These are phyloP conservation scores for Aphelocoma californica DNA, from an alignment of 2,797 vertebrate genomes.

Conservation along the genomic window DNA sequence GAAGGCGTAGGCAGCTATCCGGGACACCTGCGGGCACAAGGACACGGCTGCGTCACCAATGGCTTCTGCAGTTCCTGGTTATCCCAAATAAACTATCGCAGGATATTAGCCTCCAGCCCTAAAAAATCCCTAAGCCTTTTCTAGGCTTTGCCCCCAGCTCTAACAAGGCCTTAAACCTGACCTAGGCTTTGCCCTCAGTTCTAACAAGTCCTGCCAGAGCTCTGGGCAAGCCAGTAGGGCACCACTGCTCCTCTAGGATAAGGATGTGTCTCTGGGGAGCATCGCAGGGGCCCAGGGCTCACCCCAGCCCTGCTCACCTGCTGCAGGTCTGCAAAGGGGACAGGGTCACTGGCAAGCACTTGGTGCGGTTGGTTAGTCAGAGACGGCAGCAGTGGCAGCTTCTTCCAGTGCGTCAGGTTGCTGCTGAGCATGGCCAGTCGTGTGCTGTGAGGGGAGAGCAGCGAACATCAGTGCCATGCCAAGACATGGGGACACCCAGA, in stretches of 20 bases:
- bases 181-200: neutral
- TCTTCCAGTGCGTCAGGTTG: constrained; percentile 88
- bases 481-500: neutral
- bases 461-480: fast-evolving
- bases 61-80: neutral
- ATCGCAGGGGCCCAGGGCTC: neutral
- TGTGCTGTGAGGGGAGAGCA: constrained; percentile 76
- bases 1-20: constrained; percentile 94
- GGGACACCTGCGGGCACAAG: constrained; percentile 81
- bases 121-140: fast-evolving
- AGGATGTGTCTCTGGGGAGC: neutral
- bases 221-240: neutral
- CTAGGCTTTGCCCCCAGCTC: neutral
- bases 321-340: constrained; percentile 90
- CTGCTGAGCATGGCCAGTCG: constrained; percentile 89
- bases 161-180: too few relatives aligned
- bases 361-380: constrained; percentile 95
- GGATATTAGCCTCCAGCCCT: neutral
- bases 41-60: neutral
- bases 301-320: constrained; percentile 82
- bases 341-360: constrained; percentile 91
- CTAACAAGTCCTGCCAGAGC: neutral
- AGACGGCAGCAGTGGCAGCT: constrained; percentile 86
- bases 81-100: fast-evolving
- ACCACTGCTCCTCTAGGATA: neutral